Evolutionary conservation across 2,888 invertebrate genomes (phyloP), one percentile per base, ranked within the genome.

Genomic region (Pecten maximus): DNA sequence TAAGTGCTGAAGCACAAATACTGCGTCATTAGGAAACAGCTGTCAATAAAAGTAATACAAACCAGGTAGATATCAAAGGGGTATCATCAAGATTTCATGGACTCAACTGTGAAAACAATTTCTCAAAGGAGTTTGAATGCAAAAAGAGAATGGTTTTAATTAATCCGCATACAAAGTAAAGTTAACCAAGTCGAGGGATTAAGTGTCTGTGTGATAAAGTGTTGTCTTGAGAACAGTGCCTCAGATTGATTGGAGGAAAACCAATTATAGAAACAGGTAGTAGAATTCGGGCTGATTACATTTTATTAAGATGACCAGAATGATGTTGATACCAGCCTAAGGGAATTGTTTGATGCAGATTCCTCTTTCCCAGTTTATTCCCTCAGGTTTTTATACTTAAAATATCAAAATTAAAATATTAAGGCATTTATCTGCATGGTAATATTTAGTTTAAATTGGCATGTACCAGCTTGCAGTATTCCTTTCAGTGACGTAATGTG

Each of bases 1-100:
- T 74, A 74, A 35, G 74, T 74, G 16, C 74, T 54, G 54, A 54
- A 54, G 54, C 74, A 10, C 74, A 74, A 35, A 74, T 74, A 74
- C 35, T 35, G 74, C 28, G 15, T 74, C 74, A 74, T 74, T 74
- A 74, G 35, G 12, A 28, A 35, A 74, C 15, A 35, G 28, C 19
- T 74, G 28, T 35, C 74, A 74, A 74, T 74, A 74, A 35, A 74
- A 74, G 35, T 35, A 74, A 74, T 74, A 35, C 10, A 74, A 74
- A 35, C 35, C 74, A 35, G 74, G 74, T 74, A 74, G 74, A 74
- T 74, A 74, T 28, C 12, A 35, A 35, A 35, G 74, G 35, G 3
- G 74, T 28, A 74, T 74, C 74, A 74, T 74, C 74, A 74, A 74
- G 10, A 35, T 74, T 74, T 74, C 28, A 74, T 35, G 35, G 74